Evolutionary conservation across 2,113 vertebrate species (phyloP).

Genomic region (Sylvilagus bachmani): DNA sequence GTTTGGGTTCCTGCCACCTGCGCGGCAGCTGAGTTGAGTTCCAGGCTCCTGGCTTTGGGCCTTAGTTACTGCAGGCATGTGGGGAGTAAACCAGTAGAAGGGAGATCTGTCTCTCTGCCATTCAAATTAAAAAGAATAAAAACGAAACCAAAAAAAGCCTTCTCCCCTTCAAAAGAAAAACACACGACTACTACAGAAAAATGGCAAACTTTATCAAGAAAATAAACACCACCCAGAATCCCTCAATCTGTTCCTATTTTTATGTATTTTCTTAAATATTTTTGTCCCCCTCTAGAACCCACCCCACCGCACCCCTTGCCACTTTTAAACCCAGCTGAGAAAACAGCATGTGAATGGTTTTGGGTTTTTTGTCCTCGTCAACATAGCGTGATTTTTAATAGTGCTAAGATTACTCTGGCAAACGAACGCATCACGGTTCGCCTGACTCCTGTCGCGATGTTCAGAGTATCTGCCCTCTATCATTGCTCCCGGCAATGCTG

Average conservation of each 20-base stretch:
- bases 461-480: background rate
- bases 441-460: no score
- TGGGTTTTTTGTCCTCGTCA: background rate
- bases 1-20: no score
- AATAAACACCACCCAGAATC: background rate
- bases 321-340: background rate
- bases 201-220: background rate
- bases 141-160: no score
- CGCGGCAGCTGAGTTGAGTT: no score
- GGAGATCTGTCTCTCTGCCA: no score
- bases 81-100: no score
- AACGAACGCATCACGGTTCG: fast-evolving
- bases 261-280: background rate
- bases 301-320: no score
- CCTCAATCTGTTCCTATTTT: background rate
- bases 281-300: background rate
- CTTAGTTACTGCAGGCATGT: no score
- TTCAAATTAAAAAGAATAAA: no score
- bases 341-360: background rate
- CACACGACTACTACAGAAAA: background rate
- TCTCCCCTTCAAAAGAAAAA: background rate
- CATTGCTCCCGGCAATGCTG: no score
- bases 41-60: no score
- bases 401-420: background rate
- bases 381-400: background rate